Evolutionary conservation across 2,888 invertebrate genomes (phyloP).

Genomic region (Esperia sulphurella): DNA sequence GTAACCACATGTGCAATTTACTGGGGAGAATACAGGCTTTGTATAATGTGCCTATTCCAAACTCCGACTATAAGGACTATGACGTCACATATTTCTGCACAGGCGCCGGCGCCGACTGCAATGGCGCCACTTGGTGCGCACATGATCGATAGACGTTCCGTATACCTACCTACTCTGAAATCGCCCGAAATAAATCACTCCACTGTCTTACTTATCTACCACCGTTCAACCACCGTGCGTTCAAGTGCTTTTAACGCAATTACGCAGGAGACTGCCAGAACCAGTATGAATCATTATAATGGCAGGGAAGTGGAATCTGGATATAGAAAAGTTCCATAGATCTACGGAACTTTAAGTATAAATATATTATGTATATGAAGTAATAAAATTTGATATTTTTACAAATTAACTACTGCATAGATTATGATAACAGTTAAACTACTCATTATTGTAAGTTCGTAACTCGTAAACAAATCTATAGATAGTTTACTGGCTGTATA

Average conservation of each 20-base stretch:
- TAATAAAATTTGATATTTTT: too few species aligned
- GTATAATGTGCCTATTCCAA: background rate
- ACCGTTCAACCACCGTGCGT: conserved; percentile 24
- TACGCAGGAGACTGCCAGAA: conserved; percentile 7
- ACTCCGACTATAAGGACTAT: conserved; percentile 15
- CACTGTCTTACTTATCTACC: conserved; percentile 45
- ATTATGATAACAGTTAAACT: background rate
- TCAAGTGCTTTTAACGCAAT: conserved; percentile 43
- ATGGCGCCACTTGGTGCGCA: conserved; percentile 70
- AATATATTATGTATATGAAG: too few species aligned
- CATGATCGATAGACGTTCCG: conserved; percentile 56
- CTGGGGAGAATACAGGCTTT: background rate
- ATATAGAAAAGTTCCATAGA: background rate
- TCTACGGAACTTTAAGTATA: too few species aligned
- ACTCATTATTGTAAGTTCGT: background rate
- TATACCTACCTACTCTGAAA: conserved; percentile 34
- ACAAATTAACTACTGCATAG: too few species aligned
- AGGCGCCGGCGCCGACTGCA: conserved; percentile 47
- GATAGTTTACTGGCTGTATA: background rate
- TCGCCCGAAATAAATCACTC: conserved; percentile 59
- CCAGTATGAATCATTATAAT: too few species aligned
- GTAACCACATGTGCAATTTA: conserved; percentile 22
- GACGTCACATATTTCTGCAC: conserved; percentile 55
- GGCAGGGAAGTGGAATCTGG: background rate
- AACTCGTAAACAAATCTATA: too few species aligned